phyloP scores from a whole-genome alignment of 2,797 vertebrate species.

The Limosa lapponica region DNA sequence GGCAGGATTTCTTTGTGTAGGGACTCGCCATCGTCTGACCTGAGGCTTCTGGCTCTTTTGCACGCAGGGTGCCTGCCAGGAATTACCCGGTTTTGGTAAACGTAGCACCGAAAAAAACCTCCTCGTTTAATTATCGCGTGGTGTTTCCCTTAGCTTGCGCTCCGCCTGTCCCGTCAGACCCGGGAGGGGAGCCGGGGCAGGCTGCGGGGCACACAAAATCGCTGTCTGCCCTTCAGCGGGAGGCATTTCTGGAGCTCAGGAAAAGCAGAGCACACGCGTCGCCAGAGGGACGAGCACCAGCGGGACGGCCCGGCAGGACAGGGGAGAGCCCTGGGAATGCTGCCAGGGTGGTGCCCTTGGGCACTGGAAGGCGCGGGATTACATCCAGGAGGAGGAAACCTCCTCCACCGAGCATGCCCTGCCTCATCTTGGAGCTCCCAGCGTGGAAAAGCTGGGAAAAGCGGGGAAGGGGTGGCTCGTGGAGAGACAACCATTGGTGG shows the following conservation, averaged over 20 bases:
- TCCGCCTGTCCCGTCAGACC: neutral
- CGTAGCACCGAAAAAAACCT: neutral
- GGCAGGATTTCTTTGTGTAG: neutral
- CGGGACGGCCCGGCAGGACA: neutral
- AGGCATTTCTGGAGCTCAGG: neutral
- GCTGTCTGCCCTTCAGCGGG: neutral
- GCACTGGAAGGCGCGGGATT: neutral
- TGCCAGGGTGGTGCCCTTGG: neutral
- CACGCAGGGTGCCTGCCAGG: neutral
- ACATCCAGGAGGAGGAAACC: neutral
- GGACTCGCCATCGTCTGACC: no score
- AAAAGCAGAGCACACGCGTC: rapidly evolving
- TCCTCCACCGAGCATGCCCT: rapidly evolving
- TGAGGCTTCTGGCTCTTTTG: neutral
- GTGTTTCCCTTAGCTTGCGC: neutral
- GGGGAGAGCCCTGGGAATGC: neutral
- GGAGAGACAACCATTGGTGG: neutral
- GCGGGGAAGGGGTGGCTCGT: rapidly evolving
- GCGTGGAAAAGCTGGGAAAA: neutral
- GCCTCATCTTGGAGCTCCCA: neutral
- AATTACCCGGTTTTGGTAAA: neutral
- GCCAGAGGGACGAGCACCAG: neutral
- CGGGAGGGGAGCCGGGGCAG: rapidly evolving
- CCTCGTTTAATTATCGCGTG: rapidly evolving
- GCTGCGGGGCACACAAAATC: rapidly evolving